Evolutionary conservation across 2,888 invertebrate species (phyloP).

Genomic region (Bombylius discolor): DNA sequence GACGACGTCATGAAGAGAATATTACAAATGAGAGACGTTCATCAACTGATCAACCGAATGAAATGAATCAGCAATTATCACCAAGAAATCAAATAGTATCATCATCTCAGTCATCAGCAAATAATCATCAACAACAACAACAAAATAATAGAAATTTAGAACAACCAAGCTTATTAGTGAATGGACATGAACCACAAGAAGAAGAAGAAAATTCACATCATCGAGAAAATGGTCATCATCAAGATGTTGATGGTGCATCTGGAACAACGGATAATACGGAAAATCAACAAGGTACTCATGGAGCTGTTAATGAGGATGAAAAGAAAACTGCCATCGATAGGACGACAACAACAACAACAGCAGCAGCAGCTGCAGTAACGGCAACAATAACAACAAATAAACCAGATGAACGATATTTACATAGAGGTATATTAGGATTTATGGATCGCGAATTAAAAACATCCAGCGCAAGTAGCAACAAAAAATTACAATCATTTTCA

Average conservation of each 20-base stretch:
- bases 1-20: slow-evolving; percentile 24
- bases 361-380: slow-evolving; percentile 13
- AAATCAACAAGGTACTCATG: neutral
- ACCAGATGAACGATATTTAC: slow-evolving; percentile 24
- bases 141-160: slow-evolving; percentile 4
- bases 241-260: too few relatives aligned
- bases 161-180: slow-evolving; percentile 11
- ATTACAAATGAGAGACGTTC: neutral
- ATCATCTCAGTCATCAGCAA: neutral
- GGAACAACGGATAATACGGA: neutral
- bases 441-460: slow-evolving; percentile 35
- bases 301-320: slow-evolving; percentile 16
- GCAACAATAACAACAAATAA: neutral
- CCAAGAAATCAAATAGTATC: neutral
- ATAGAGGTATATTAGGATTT: slow-evolving; percentile 35
- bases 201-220: neutral
- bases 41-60: neutral
- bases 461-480: slow-evolving; percentile 17
- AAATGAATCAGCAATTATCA: neutral
- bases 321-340: slow-evolving; percentile 17
- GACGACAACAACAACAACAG: slow-evolving; percentile 17
- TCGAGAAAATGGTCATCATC: neutral
- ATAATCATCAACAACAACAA: slow-evolving; percentile 10
- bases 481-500: slow-evolving; percentile 33
- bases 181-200: slow-evolving; percentile 10